Conservation (phyloP, 2,888 invertebrate species). For the Drosophila villosipedis region DNA sequence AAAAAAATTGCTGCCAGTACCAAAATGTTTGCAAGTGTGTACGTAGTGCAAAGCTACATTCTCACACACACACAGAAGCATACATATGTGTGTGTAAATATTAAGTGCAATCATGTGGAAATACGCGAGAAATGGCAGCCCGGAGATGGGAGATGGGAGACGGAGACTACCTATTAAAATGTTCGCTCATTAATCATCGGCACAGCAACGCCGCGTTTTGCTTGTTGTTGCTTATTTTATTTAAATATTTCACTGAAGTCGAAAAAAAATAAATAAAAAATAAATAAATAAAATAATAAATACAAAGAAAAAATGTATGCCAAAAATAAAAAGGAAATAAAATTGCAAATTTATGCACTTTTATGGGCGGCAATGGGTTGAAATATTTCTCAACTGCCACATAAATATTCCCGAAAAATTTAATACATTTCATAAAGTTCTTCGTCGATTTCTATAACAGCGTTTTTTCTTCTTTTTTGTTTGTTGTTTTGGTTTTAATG, state of each 20-base stretch:
- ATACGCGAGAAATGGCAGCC: slow-evolving; percentile 66
- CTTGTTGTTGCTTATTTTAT: slow-evolving; percentile 59
- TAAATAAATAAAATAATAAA: not conserved
- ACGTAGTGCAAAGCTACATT: slow-evolving; percentile 20
- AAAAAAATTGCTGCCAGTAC: slow-evolving; percentile 50
- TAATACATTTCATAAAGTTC: slow-evolving; percentile 70
- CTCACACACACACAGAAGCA: not conserved
- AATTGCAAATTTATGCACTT: slow-evolving; percentile 74
- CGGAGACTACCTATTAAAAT: slow-evolving; percentile 79
- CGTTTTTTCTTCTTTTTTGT: slow-evolving; percentile 1
- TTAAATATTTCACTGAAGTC: slow-evolving; percentile 54
- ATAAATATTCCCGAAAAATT: slow-evolving; percentile 66
- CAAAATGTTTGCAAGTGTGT: slow-evolving; percentile 35
- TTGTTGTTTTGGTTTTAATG: slow-evolving; percentile 7
- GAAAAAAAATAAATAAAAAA: not conserved
- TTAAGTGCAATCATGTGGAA: slow-evolving; percentile 79
- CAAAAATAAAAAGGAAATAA: slow-evolving; percentile 51
- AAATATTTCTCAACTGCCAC: slow-evolving; percentile 56
- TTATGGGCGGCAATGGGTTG: slow-evolving; percentile 56
- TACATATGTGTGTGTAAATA: slow-evolving; percentile 49
- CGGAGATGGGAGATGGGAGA: slow-evolving; percentile 41
- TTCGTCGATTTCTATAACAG: slow-evolving; percentile 39
- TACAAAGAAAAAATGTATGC: slow-evolving; percentile 11
- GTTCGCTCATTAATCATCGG: slow-evolving; percentile 77
- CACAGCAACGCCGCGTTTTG: slow-evolving; percentile 38